These are phyloP conservation scores for human (Homo sapiens) DNA, from an alignment of 2,113 vertebrate species.

Conservation along the genomic window DNA sequence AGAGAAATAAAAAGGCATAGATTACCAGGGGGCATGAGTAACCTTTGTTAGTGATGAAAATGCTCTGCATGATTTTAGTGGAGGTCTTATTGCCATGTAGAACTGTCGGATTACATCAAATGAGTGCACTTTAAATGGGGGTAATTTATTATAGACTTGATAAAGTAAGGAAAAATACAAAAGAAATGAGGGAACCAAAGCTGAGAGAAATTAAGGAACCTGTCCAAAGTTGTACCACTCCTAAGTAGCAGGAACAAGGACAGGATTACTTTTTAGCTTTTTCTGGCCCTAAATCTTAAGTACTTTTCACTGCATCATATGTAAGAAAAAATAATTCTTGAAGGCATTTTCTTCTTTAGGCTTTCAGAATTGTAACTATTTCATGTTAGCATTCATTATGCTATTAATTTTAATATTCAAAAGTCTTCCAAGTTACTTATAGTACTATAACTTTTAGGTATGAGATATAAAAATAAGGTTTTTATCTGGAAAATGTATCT, in stretches of 20 bases:
- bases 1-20: neutral
- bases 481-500: conserved; percentile 51
- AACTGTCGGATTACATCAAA: neutral
- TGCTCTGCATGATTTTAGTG: neutral
- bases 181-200: neutral
- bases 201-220: neutral
- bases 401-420: conserved; percentile 47
- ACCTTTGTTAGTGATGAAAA: neutral
- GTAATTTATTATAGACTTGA: neutral
- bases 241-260: neutral
- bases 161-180: neutral
- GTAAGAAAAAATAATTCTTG: neutral
- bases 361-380: conserved; percentile 1
- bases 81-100: neutral
- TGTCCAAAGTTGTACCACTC: neutral
- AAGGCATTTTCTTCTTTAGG: neutral
- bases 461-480: conserved; percentile 33
- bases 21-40: neutral
- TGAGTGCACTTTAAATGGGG: neutral
- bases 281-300: neutral
- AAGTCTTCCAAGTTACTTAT: neutral
- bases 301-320: neutral
- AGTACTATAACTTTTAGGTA: conserved; percentile 37
- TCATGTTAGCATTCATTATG: conserved; percentile 10
- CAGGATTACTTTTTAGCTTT: neutral